Evolutionary conservation across 1,140 invertebrate species (phyloP), one percentile per base, ranked within the genome.

Genomic region (Teleogryllus occipitalis): DNA sequence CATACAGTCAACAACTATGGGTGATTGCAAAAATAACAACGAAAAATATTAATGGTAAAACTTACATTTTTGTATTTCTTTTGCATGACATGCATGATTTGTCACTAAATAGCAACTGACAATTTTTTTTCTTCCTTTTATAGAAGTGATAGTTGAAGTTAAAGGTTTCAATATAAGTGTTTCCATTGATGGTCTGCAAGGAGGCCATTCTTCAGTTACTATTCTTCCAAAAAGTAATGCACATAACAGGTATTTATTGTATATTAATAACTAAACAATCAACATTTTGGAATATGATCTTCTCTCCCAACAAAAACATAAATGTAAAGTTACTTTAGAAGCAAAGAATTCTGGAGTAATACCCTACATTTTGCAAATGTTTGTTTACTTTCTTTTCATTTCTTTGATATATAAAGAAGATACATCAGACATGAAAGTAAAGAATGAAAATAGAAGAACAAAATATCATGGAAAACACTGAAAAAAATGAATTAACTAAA

Each of bases 1-100:
- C 95, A 0, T 97, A 97, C 82, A 92, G 93, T 80, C 96, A 98
- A 86, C 96, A 98, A 85, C 85, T 99, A 77, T 98, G 97, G 96
- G 87, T 99, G 0, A 93, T 96, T 77, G 94, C 94, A 49, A 93
- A 95, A 85, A 89, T 98, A 82, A 87, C 92, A 18, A 97, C 95
- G 8, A 91, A 93, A 79, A 96, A 95, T 87, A 92, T 89, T 80
- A 95, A 96, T 86, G 94, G 95, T 96, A 88, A n/a, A 77, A 2
- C 76, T 8, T n/a, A 76, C 27, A 77, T n/a, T 8, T 75, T n/a
- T 22, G 0, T 46, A 75, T 8, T 75, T 46, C 0, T 3, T 65
- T 2, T 65, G 54, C 54, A 65, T 14, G 54, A 14, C 3, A 65
- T 14, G 1, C 54, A 65, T n/a, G 21, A 74, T 1, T 77, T 27